Base-by-base conservation (phyloP, 2,113 vertebrate genomes). In the Lutjanus erythropterus region DNA sequence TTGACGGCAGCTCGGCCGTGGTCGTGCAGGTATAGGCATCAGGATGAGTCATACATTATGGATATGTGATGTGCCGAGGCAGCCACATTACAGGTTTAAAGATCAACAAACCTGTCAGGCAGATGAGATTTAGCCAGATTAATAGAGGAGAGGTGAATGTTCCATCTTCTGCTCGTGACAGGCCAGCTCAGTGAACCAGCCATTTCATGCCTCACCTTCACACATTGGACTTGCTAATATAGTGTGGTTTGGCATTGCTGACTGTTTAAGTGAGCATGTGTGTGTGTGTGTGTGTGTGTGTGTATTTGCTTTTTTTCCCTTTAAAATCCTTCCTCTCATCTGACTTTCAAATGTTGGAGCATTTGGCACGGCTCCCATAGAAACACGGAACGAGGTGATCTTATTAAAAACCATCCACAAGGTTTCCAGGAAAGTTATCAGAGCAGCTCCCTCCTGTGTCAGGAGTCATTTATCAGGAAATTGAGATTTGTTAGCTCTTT, bases 181-280 rank as follows among this genome's bases (percentile, higher is more conserved):
- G 81, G 61, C 74, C 82, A 64, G 75, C 61, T 47, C 41, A 66
- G 47, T 66, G 42, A 91, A 81, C 80, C 88, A 80, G 69, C 84
- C 80, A 58, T 87, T 90, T 91, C 83, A 90, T 84, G 60, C 39
- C 29, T 67, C 41, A 72, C 70, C 35, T 18, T 52, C 46, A 25
- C 64, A 80, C 75, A 84, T 86, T 76, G 56, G 82, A 90, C 86
- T 88, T 91, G 81, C 82, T 87, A 91, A 91, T 90, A 70, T 23
- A 55, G 62, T 77, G 61, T 80, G 37, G 23, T 76, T 81, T 85
- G 41, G 78, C 66, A 53, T 52, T 72, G 50, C 83, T 71, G 27
- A 23, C 68, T 71, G 50, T 60, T 71, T 56, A 5, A 33, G 6
- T 62, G 53, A 18, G 49, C 39, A 31, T 62, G 47, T 52, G 23